phyloP scores from a whole-genome alignment of 2,888 invertebrate genomes.

The Philonicus albiceps region DNA sequence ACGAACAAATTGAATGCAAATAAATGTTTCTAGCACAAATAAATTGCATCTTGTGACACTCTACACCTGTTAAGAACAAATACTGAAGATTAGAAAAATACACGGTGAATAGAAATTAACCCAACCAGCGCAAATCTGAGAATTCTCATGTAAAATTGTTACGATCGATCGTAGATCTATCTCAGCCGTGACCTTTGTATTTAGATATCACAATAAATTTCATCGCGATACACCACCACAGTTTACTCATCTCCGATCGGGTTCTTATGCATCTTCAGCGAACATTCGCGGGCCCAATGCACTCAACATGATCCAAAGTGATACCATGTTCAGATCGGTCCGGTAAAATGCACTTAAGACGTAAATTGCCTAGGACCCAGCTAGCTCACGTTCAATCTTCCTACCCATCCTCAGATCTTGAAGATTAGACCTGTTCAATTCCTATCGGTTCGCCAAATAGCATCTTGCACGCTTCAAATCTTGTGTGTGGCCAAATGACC shows the following conservation, averaged over 20 bases:
- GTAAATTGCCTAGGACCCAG: conserved; percentile 15
- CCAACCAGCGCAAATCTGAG: neutral
- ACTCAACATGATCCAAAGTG: neutral
- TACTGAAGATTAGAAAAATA: neutral
- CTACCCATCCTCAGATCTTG: conserved; percentile 9
- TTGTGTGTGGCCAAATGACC: conserved; percentile 39
- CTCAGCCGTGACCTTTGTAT: conserved; percentile 3
- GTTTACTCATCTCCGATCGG: neutral
- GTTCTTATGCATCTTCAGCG: neutral
- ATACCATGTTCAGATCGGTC: neutral
- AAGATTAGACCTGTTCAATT: conserved; percentile 31
- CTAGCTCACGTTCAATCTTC: conserved; percentile 15
- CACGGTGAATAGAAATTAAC: neutral
- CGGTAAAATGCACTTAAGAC: conserved; percentile 27
- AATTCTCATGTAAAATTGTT: neutral
- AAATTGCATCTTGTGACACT: neutral
- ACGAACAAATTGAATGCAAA: neutral
- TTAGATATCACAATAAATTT: conserved; percentile 13
- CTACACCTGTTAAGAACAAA: neutral
- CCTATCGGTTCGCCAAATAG: conserved; percentile 32
- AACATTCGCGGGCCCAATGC: neutral
- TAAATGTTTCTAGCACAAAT: neutral
- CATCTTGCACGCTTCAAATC: conserved; percentile 38
- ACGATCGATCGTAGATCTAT: neutral
- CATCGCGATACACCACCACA: neutral